phyloP scores from a whole-genome alignment of 2,888 invertebrate species.

The Prosapia bicincta region DNA sequence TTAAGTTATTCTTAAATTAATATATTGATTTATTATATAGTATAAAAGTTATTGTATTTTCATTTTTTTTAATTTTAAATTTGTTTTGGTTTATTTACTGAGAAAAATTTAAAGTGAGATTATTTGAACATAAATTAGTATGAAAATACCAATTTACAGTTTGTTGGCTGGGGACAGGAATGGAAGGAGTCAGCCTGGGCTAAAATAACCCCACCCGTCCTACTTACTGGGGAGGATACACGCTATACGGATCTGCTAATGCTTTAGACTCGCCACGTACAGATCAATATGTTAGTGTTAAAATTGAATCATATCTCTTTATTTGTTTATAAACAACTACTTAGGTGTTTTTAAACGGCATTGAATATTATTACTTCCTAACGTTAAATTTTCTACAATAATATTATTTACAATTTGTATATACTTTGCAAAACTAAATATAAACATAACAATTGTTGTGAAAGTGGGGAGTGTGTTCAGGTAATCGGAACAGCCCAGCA shows the following conservation, averaged over 20 bases:
- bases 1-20: not conserved
- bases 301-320: not conserved
- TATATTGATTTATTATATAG: no score
- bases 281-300: constrained; percentile 32
- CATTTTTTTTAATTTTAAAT: no score
- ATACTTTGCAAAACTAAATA: not conserved
- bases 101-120: not conserved
- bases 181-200: constrained; percentile 22
- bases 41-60: no score
- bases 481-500: constrained; percentile 29
- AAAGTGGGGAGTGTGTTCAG: constrained; percentile 30
- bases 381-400: not conserved
- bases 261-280: constrained; percentile 29
- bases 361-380: not conserved
- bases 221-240: constrained; percentile 19
- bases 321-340: not conserved
- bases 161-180: constrained; percentile 34
- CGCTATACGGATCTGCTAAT: constrained; percentile 29
- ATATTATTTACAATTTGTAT: not conserved
- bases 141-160: not conserved
- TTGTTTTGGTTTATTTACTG: not conserved
- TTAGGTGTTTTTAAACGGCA: not conserved
- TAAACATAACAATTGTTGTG: constrained; percentile 7
- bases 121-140: not conserved
- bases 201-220: constrained; percentile 30